A percentile compares a stretch with the other conserved stretches of the same genome.
phyloP scores from a whole-genome alignment of 2,797 vertebrate genomes.

The Acanthopagrus latus region DNA sequence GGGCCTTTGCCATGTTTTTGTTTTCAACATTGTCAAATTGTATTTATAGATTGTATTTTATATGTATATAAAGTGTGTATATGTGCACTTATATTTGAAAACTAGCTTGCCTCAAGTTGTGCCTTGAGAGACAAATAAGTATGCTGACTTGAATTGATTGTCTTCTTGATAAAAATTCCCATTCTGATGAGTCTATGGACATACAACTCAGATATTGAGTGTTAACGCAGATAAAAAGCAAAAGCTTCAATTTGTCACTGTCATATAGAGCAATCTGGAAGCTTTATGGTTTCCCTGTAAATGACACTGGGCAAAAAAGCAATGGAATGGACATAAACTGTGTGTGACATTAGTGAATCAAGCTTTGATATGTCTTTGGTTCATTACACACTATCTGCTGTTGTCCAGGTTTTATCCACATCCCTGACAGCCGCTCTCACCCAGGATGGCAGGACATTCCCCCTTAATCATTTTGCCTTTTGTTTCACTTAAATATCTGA shows the following conservation, averaged over 20 bases:
- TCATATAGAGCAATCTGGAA: no score
- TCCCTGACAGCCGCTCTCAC: not conserved
- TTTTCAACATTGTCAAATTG: not conserved
- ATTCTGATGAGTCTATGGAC: not conserved
- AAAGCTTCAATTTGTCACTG: no score
- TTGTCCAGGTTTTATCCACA: not conserved
- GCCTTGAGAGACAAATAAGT: not conserved
- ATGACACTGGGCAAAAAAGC: not conserved
- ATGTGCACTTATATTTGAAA: not conserved
- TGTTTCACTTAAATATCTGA: not conserved
- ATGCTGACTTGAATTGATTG: not conserved
- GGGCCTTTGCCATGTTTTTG: not conserved
- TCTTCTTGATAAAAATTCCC: not conserved
- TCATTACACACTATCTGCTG: not conserved
- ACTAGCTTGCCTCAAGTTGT: not conserved
- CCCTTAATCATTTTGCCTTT: not conserved
- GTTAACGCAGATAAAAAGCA: no score
- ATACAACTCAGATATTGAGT: not conserved
- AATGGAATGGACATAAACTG: not conserved
- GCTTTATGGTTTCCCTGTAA: not conserved
- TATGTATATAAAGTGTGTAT: not conserved
- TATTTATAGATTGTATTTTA: not conserved
- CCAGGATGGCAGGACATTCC: no score
- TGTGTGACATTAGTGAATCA: not conserved
- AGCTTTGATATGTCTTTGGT: not conserved